Evolutionary conservation across 2,888 invertebrate species (phyloP).

Genomic region (Blastobasis lacticolella): DNA sequence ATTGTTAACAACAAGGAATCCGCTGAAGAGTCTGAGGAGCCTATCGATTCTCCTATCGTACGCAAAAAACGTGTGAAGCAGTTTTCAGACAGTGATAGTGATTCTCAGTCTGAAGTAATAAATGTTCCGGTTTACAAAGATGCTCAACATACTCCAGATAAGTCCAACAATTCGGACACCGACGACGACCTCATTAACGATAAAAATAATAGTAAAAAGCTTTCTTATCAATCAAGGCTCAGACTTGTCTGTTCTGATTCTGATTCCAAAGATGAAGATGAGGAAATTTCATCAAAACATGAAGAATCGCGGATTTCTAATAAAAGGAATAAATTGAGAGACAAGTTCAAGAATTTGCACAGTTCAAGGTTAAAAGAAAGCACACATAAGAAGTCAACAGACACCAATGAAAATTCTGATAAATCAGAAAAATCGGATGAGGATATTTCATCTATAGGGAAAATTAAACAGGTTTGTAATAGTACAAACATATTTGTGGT

Average conservation of each 20-base stretch:
- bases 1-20: too few relatives aligned
- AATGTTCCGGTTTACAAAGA: too few relatives aligned
- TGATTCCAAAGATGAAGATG: conserved; percentile 11
- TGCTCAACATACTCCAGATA: too few relatives aligned
- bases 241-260: conserved; percentile 16
- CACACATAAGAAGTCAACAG: conserved; percentile 8
- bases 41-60: conserved; percentile 14
- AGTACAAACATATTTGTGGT: too few relatives aligned
- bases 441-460: conserved; percentile 32
- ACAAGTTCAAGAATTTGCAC: conserved; percentile 48
- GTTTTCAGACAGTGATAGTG: conserved; percentile 45
- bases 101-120: conserved; percentile 2
- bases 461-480: conserved; percentile 43
- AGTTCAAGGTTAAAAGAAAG: conserved; percentile 26
- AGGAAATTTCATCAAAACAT: conserved; percentile 12
- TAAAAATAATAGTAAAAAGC: conserved; percentile 11
- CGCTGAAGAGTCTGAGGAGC: conserved; percentile 1
- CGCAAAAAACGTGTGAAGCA: conserved; percentile 30
- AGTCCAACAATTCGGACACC: too few relatives aligned
- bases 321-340: conserved; percentile 41
- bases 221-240: conserved; percentile 18
- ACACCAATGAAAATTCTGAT: conserved; percentile 8
- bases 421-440: conserved; percentile 22
- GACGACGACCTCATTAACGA: not conserved
- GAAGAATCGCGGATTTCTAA: conserved; percentile 41